phyloP scores from a whole-genome alignment of 2,113 vertebrate species.

The Gasterosteus aculeatus region DNA sequence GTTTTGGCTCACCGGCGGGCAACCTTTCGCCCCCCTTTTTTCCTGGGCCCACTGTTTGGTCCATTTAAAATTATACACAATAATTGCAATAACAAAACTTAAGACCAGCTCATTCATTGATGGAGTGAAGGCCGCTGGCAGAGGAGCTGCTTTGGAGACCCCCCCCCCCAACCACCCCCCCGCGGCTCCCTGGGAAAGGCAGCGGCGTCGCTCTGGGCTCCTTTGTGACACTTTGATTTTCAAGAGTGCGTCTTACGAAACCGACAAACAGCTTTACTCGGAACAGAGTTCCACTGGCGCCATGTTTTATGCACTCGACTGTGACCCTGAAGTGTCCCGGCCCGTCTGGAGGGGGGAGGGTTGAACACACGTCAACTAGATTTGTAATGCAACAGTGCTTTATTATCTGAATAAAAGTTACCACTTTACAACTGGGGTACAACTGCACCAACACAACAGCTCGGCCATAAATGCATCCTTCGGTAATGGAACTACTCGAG shows the following conservation, averaged over 20 bases:
- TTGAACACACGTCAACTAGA: background rate
- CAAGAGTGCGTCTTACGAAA: background rate
- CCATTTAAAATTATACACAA: background rate
- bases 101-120: background rate
- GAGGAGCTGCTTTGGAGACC: no score
- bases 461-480: background rate
- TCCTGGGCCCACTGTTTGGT: conserved; percentile 53
- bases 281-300: background rate
- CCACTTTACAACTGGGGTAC: background rate
- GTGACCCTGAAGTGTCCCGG: background rate
- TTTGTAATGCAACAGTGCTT: background rate
- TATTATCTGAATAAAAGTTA: background rate
- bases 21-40: conserved; percentile 24
- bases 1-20: conserved; percentile 27
- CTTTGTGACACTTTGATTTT: background rate
- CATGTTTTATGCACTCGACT: background rate
- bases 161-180: no score
- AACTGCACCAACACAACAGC: background rate
- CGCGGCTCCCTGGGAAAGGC: no score
- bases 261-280: background rate
- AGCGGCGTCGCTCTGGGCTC: background rate
- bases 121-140: background rate
- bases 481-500: no score
- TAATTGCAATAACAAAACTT: no score
- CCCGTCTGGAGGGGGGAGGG: background rate